Base-by-base conservation (phyloP, 64 coral and sea anemone genomes). In the Hydrozoanthus tunicans region DNA sequence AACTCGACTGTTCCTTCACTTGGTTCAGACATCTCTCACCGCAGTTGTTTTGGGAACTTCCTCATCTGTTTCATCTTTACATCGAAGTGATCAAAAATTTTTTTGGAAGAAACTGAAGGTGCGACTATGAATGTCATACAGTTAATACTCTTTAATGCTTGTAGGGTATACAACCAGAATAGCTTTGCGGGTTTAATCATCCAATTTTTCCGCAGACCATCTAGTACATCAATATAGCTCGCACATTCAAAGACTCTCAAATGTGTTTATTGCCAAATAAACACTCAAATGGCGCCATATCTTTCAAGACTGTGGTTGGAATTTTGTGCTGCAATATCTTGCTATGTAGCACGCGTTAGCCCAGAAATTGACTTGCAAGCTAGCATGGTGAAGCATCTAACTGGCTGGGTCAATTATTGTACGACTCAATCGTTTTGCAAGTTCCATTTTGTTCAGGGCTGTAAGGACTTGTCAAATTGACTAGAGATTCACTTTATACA, bases 361-460 rank as follows among this genome's bases (percentile, higher is more conserved):
- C 94, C 94, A 95, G 69, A 92, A 95, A 58, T 82, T 57, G 32
- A 93, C 70, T 32, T 91, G 86, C 66, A 96, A 86, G 26, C 70
- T 86, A 7, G 85, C 90, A 72, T 91, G 67, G 78, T 93, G 81
- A 53, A 93, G 77, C 94, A 96, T 96, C n/a, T 79, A 96, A 86
- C 94, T 91, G n/a, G 91, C 91, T 86, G 86, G 82, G 61, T 93
- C 91, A 73, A 96, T 81, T 14, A 96, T 93, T 63, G 81, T 96
- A 24, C 94, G 94, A 65, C 93, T 96, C 78, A 96, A 24, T 13
- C 89, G 80, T 81, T 96, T 91, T 62, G 94, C 91, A 20, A 76
- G 88, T 89, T 81, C 95, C 95, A 91, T 93, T 96, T 78, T 96
- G 91, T 70, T 91, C 79, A 58, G 95, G 95, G 78, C 91, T 90